Evolutionary conservation across 2,888 invertebrate genomes (phyloP), one percentile per base, ranked within the genome.

Genomic region (Drosophila neoperkinsi): DNA sequence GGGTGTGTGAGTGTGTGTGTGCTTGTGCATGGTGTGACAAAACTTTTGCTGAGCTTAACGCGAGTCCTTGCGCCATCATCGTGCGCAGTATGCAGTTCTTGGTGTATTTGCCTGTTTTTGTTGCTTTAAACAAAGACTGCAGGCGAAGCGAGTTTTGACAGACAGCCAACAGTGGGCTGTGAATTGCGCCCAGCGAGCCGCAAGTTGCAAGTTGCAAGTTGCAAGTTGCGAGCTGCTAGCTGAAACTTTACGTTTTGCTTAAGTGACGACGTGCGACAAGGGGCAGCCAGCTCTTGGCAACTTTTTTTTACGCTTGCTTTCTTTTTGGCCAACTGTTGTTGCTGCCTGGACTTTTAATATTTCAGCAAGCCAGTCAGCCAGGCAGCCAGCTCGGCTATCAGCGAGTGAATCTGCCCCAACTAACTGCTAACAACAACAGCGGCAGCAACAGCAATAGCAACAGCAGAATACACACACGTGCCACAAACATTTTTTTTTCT

Each of bases 241-340:
- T 50, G 69, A 86, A 81, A 81, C 81, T 81, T 81, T 81, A 57
- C 71, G 81, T 81, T 77, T 77, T 84, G 88, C 82, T 88, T 79
- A 84, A 79, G 84, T 83, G 88, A 88, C 85, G 86, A 87, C 86
- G 88, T 87, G 88, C 80, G 84, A 87, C 86, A 86, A 81, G 86
- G 82, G 86, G 70, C 73, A 71, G 59, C 67, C 59, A 62, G 60
- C 53, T 53, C 58, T 43, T 64, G 57, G 72, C 61, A 75, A 63
- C 18, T 66, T 56, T 18, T 30, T 18, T 62, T 38, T 16, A n/a
- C 28, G n/a, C 21, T 64, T 41, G 28, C 21, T 21, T 28, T 38
- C 36, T 41, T 59, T 63, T 65, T 59, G 59, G 46, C 63, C 65
- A 71, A 52, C 67, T 66, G 56, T 38, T 70, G 57, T 66, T 61